Evolutionary conservation across 2,888 invertebrate species (phyloP).

Genomic region (Diadegma fenestrale): DNA sequence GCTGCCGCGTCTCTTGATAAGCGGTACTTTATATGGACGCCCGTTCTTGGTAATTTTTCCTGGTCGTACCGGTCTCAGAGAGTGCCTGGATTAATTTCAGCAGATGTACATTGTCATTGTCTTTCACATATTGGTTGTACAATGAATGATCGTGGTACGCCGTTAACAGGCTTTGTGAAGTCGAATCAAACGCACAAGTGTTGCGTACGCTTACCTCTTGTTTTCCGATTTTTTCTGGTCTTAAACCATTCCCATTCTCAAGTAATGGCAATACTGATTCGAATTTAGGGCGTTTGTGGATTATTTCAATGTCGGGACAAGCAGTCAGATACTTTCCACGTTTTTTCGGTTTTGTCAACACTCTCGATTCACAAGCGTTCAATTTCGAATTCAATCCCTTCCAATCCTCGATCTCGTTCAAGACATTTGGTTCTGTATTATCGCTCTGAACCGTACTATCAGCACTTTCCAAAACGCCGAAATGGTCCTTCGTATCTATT

Average conservation of each 20-base stretch:
- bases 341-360: slow-evolving; percentile 7
- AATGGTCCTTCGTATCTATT: not conserved
- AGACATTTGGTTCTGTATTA: not conserved
- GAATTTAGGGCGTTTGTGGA: slow-evolving; percentile 45
- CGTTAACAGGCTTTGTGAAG: slow-evolving; percentile 19
- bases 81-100: slow-evolving; percentile 44
- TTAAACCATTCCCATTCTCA: slow-evolving; percentile 51
- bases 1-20: too few species aligned
- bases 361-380: slow-evolving; percentile 4
- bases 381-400: not conserved
- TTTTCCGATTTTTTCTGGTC: slow-evolving; percentile 36
- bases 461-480: not conserved
- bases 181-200: slow-evolving; percentile 55
- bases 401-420: slow-evolving; percentile 17
- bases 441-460: not conserved
- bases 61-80: slow-evolving; percentile 32
- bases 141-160: slow-evolving; percentile 28
- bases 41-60: slow-evolving; percentile 49
- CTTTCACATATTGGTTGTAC: slow-evolving; percentile 45
- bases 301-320: slow-evolving; percentile 45
- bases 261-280: slow-evolving; percentile 39
- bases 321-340: slow-evolving; percentile 42
- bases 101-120: not conserved
- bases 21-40: slow-evolving; percentile 38
- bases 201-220: slow-evolving; percentile 30